These are phyloP conservation scores for Accipiter cooperii DNA, from an alignment of 2,113 vertebrate genomes.

Conservation along the genomic window DNA sequence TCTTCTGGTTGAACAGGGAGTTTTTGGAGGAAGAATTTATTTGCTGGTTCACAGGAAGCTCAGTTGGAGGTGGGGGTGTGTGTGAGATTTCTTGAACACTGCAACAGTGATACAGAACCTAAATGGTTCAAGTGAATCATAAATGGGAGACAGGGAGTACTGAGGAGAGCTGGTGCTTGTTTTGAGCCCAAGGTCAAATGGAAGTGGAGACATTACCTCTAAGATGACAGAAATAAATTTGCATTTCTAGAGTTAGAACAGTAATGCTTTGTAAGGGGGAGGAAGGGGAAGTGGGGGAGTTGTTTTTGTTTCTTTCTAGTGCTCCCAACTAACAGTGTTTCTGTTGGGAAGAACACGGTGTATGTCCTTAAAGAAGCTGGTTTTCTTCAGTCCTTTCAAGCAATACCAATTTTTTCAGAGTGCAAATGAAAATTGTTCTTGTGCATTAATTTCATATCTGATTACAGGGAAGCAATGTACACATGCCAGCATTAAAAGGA, in stretches of 20 bases:
- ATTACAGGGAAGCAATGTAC: background rate
- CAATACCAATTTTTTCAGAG: background rate
- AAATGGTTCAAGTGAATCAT: background rate
- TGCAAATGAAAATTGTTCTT: background rate
- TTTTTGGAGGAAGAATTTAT: background rate
- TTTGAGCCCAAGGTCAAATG: background rate
- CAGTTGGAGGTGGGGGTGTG: rapidly evolving
- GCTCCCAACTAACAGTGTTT: background rate
- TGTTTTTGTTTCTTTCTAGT: background rate
- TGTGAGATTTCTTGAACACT: background rate
- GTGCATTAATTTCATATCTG: background rate
- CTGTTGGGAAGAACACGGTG: background rate
- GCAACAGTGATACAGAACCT: background rate
- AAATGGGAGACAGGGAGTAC: background rate
- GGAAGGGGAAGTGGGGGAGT: background rate
- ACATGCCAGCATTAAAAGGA: background rate
- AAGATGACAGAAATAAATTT: background rate
- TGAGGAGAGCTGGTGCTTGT: background rate
- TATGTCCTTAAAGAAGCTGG: background rate
- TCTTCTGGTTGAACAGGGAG: background rate
- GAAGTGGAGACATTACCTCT: background rate
- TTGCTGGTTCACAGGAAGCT: background rate
- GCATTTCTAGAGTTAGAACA: background rate
- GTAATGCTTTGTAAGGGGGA: background rate
- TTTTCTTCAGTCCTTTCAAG: background rate